Evolutionary conservation across 2,888 invertebrate genomes (phyloP), one percentile per base, ranked within the genome.

Genomic region (Callyntrura guangdongensis): DNA sequence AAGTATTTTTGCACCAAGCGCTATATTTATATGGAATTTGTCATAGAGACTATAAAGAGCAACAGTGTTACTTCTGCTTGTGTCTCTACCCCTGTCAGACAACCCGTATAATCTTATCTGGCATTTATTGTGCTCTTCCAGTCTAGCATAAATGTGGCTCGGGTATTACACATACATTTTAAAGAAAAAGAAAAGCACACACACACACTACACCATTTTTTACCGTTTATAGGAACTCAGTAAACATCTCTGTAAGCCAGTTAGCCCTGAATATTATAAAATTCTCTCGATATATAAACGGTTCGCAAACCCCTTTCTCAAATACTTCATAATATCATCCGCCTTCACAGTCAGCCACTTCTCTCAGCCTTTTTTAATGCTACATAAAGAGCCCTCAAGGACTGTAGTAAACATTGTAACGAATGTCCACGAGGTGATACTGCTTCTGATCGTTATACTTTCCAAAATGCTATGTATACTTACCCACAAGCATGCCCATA

Each of bases 341-440:
- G 64, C 17, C 12, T 6, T n/a, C 6, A n/a, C 20, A 36, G 36
- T 36, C 36, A 36, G 36, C 36, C 36, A 36, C 36, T 36, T 36
- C 36, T 36, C 82, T 87, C 67, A 53, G 69, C 59, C 69, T 79
- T 27, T 67, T 83, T 59, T 77, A 84, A 64, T 77, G 82, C 45
- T 64, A 84, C 89, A 77, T 89, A 89, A 89, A 89, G 89, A 89
- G 89, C 89, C 89, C 84, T 89, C 89, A 89, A 89, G 89, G 89
- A 89, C 89, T 89, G 81, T 84, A 74, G 82, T 77, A 89, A 89
- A 84, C 89, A 74, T 17, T 72, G 61, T 72, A 89, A 56, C 61
- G 45, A 67, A 81, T 69, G 81, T 79, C 45, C 47, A 27, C 49
- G 59, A 77, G 36, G 69, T 59, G 81, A 88, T 79, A 84, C 67